Evolutionary conservation across 1,140 invertebrate species (phyloP).

Genomic region (Megalonaias nervosa): DNA sequence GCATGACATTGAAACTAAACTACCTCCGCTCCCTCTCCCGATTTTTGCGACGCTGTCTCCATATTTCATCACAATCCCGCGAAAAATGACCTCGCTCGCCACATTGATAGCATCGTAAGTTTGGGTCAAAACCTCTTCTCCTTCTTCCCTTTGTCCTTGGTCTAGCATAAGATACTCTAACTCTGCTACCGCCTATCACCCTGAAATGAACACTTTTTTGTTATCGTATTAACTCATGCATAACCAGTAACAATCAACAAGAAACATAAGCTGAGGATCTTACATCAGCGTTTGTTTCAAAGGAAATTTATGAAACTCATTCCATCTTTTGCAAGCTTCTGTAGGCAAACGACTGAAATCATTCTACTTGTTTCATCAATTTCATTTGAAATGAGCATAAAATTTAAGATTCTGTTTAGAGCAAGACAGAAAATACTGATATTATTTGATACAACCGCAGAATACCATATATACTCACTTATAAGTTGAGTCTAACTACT

Average conservation of each 20-base stretch:
- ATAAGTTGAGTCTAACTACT: no score
- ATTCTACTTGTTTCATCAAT: no score
- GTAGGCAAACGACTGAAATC: no score
- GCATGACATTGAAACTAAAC: no score
- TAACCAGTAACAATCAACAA: no score
- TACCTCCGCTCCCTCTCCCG: slow-evolving; percentile 36
- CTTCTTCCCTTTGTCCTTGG: slow-evolving; percentile 61
- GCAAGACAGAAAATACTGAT: neutral
- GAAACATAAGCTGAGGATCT: neutral
- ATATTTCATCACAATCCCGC: slow-evolving; percentile 62
- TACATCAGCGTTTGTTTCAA: no score
- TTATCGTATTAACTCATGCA: no score
- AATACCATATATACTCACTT: no score
- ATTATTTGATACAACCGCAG: no score
- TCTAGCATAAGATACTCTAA: slow-evolving; percentile 65
- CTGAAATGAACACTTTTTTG: slow-evolving; percentile 31
- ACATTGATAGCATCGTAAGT: slow-evolving; percentile 69
- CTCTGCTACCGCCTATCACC: slow-evolving; percentile 51
- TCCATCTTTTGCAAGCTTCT: no score
- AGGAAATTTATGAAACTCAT: no score
- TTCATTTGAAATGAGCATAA: neutral
- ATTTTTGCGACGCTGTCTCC: slow-evolving; percentile 48
- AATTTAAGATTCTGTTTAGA: neutral
- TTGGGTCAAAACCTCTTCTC: slow-evolving; percentile 63
- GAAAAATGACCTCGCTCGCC: slow-evolving; percentile 70